Percentiles rank a stretch among this genome's conserved stretches.
Evolutionary conservation across 2,797 vertebrate genomes (phyloP).

Genomic region (Iguana delicatissima): DNA sequence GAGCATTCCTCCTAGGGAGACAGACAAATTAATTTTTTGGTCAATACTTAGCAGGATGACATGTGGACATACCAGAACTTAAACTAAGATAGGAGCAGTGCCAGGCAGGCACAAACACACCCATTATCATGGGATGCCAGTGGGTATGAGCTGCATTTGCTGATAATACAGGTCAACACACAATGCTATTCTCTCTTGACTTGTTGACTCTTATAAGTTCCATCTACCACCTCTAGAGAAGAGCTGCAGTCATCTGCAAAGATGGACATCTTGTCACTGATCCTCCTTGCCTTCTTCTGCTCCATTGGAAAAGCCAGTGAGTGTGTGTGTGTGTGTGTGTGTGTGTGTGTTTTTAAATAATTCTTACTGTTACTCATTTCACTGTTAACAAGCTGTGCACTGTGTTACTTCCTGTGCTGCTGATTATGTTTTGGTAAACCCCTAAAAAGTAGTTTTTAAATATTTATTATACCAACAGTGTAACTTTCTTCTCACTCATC

Average conservation of each 20-base stretch:
- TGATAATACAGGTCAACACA: not conserved
- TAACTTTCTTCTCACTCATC: no score
- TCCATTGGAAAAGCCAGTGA: not conserved
- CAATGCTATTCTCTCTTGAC: not conserved
- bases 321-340: not conserved
- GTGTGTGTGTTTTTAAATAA: no score
- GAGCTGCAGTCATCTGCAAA: not conserved
- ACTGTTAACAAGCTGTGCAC: no score
- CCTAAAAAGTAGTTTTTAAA: no score
- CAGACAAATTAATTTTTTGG: no score
- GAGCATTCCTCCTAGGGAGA: not conserved
- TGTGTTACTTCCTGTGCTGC: no score
- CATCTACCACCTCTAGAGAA: not conserved
- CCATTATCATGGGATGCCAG: not conserved
- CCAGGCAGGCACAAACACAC: not conserved
- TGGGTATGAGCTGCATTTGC: not conserved
- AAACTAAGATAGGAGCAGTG: not conserved
- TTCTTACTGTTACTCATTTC: no score
- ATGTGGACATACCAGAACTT: not conserved
- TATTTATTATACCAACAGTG: no score
- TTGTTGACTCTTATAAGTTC: not conserved
- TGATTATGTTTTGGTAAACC: no score
- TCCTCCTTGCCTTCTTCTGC: not conserved
- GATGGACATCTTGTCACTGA: not conserved
- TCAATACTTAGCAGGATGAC: not conserved